These are phyloP conservation scores for Tetrapedia diversipes DNA, from an alignment of 2,888 invertebrate species.

Conservation along the genomic window DNA sequence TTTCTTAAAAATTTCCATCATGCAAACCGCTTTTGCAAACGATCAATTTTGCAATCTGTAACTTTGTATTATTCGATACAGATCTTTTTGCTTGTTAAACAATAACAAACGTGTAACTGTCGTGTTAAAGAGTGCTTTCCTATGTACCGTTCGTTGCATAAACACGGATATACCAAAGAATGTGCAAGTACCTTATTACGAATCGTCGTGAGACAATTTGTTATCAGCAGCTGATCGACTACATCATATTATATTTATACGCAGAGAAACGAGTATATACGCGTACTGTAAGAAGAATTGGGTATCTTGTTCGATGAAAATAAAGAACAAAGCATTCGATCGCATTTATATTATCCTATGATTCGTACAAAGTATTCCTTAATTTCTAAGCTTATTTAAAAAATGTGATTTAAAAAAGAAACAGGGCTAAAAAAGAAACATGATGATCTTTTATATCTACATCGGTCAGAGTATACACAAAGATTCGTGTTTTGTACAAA, in stretches of 20 bases:
- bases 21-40: not conserved
- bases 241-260: constrained; percentile 56
- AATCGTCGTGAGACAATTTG: constrained; percentile 47
- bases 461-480: not conserved
- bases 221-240: constrained; percentile 38
- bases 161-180: constrained; percentile 60
- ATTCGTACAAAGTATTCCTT: constrained; percentile 1
- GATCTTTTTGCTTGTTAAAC: constrained; percentile 2
- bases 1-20: constrained; percentile 2
- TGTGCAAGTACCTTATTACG: constrained; percentile 50
- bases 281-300: constrained; percentile 25
- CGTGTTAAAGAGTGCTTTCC: constrained; percentile 31
- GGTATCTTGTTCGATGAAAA: constrained; percentile 39
- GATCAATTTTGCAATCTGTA: constrained; percentile 2
- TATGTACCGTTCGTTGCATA: constrained; percentile 38
- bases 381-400: not conserved
- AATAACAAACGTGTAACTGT: constrained; percentile 17
- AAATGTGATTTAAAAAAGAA: not conserved
- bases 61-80: constrained; percentile 13
- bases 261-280: constrained; percentile 27
- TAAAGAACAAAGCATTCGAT: constrained; percentile 53
- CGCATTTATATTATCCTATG: constrained; percentile 22
- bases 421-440: not conserved
- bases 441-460: not conserved
- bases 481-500: constrained; percentile 33